A percentile compares a stretch with the other conserved stretches of the same genome.
Evolutionary conservation across 2,113 vertebrate species (phyloP).

Genomic region (Drymodes brunneopygia): DNA sequence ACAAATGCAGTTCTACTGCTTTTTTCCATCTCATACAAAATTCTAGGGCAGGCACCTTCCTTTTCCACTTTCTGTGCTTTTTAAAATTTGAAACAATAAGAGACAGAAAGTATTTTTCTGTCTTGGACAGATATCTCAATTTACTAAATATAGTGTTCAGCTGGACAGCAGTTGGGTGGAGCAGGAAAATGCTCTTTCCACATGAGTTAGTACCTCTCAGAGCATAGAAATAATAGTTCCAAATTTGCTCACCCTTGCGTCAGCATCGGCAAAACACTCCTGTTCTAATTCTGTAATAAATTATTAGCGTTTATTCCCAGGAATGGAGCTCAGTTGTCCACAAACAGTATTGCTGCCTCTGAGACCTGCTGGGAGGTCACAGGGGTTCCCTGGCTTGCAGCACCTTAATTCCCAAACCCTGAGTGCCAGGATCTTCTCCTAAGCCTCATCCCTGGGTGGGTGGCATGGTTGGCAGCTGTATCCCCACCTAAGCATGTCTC

Average conservation of each 20-base stretch:
- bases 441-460: not conserved
- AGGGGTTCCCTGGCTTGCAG: not conserved
- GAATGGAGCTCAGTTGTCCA: not conserved
- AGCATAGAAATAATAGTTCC: constrained; percentile 10
- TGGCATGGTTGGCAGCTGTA: accelerated
- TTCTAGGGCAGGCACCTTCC: not conserved
- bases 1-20: not conserved
- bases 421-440: not conserved
- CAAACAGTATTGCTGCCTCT: not conserved
- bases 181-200: constrained; percentile 54
- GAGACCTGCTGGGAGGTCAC: not conserved
- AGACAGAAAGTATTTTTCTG: constrained; percentile 38
- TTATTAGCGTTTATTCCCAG: not conserved
- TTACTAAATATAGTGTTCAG: constrained; percentile 40
- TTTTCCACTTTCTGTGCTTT: not conserved
- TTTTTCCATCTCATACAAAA: not conserved
- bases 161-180: constrained; percentile 50
- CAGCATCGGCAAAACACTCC: not conserved
- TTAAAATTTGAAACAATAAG: constrained; percentile 15
- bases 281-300: not conserved
- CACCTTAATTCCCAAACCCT: not conserved
- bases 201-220: not conserved
- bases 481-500: accelerated
- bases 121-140: constrained; percentile 19
- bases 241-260: not conserved